phyloP scores from a whole-genome alignment of 2,113 vertebrate species.

The Serilophus lunatus region DNA sequence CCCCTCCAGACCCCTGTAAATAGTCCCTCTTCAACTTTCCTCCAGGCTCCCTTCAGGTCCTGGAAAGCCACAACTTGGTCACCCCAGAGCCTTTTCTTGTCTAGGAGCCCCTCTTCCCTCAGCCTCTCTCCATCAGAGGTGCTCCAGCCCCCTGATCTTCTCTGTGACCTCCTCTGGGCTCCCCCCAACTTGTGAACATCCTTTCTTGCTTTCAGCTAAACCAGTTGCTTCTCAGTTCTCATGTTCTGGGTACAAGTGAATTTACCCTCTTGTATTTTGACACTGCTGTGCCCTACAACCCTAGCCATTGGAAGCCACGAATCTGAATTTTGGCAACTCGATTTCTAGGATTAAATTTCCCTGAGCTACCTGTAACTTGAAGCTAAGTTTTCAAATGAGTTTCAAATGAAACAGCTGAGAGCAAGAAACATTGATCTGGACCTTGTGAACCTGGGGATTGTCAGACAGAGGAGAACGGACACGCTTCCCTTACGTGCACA shows the following conservation, averaged over 20 bases:
- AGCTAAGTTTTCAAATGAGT: background rate
- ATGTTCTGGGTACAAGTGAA: background rate
- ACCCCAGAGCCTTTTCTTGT: background rate
- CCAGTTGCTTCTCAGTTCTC: background rate
- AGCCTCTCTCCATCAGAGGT: background rate
- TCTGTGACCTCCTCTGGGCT: background rate
- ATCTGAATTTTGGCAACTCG: background rate
- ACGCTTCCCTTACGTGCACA: background rate
- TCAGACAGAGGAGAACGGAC: background rate
- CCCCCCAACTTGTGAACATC: accelerated
- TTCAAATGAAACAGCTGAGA: background rate
- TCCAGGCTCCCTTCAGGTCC: background rate
- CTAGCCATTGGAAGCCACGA: background rate
- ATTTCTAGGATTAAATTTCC: background rate
- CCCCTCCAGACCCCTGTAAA: background rate
- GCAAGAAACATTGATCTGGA: background rate
- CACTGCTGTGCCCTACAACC: background rate
- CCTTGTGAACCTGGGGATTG: background rate
- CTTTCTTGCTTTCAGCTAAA: background rate
- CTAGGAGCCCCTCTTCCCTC: background rate
- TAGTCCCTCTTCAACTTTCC: background rate
- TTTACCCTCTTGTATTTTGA: background rate
- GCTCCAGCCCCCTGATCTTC: background rate
- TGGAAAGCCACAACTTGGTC: background rate
- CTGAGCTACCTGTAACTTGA: background rate